Evolutionary conservation across 2,888 invertebrate genomes (phyloP), one percentile per base, ranked within the genome.

Genomic region (Patella caerulea): DNA sequence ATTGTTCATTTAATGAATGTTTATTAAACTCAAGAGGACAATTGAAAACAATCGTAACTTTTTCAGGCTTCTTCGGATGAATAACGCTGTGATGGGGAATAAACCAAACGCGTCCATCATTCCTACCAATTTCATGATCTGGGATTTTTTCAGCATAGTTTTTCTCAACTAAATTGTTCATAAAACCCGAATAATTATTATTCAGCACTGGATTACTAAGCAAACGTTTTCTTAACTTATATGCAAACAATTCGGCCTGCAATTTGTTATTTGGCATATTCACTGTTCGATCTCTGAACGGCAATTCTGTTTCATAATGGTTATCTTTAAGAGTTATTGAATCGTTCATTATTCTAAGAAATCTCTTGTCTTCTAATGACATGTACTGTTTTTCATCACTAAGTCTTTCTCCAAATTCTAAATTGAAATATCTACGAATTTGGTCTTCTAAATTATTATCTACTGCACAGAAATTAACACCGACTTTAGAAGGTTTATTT

Each of bases 1-100:
- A 71, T 19, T 74, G 73, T 11, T 78, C 76, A 76, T 82, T 83
- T 24, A 83, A 55, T 15, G 78, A 80, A 0, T 69, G 75, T 34
- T 72, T 75, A 4, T 72, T 19, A 54, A 71, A 79, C 52, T 29
- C 74, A 4, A 80, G 80, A 2, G 82, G 77, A 73, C 81, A 81
- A 71, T 82, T 79, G 71, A 81, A 81, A 24, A 82, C 81, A 24
- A 82, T 73, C 17, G 81, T 3, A 1, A 78, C 12, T 34, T 82
- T 82, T 19, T 74, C 80, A 7, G 75, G 75, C n/a, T 75, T 75
- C 9, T 75, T 12, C n/a, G 53, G 59, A 19, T 54, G 65, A 12
- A 53, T n/a, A 2, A 79, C 77, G 19, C 56, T 73, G 34, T 74
- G 72, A 65, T 77, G 77, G 2, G 77, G 77, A 15, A 77, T 53